Evolutionary conservation across 1,140 invertebrate species (phyloP), one percentile per base, ranked within the genome.

Genomic region (Triops cancriformis): DNA sequence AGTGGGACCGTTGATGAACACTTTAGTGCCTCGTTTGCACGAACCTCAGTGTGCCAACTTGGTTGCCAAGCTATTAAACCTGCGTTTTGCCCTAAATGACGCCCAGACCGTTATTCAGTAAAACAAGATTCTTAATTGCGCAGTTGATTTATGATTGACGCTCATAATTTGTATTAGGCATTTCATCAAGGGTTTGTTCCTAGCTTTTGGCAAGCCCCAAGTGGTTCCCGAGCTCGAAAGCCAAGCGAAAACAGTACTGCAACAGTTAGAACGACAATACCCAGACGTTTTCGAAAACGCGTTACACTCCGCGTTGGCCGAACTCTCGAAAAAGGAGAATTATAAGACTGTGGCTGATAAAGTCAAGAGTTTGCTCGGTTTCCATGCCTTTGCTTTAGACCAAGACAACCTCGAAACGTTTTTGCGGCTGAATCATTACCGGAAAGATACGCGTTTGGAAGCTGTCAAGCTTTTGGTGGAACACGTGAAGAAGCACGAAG

Each of bases 231-330:
- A 80, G 79, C n/a, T 41, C 5, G 27, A 73, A 72, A 11, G 42
- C 7, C 18, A 41, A 28, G 26, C 10, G 6, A 37, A 26, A 26
- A 27, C 31, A 2, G 18, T 41, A 18, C 31, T 78, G 10, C 73
- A 78, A 73, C 77, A 73, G 6, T 72, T 78, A 5, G 77, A 78
- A 26, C n/a, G 72, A 28, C 77, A 78, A 27, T 81, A 80, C 72
- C 79, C 80, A 4, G 76, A 45, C 11, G 51, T 75, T 76, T 79
- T 80, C 74, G 80, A 81, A 23, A 73, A 79, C 43, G 79, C 75
- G 18, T 14, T 80, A 3, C 77, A 78, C 28, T 23, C 26, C 12
- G 73, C 72, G n/a, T 27, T 74, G 41, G 26, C 45, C 14, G 73
- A 73, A 37, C 28, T 26, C 26, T 26, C 14, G 18, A 26, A 14